phyloP scores from a whole-genome alignment of 1,140 invertebrate genomes.

The Drosophila rhopaloa region DNA sequence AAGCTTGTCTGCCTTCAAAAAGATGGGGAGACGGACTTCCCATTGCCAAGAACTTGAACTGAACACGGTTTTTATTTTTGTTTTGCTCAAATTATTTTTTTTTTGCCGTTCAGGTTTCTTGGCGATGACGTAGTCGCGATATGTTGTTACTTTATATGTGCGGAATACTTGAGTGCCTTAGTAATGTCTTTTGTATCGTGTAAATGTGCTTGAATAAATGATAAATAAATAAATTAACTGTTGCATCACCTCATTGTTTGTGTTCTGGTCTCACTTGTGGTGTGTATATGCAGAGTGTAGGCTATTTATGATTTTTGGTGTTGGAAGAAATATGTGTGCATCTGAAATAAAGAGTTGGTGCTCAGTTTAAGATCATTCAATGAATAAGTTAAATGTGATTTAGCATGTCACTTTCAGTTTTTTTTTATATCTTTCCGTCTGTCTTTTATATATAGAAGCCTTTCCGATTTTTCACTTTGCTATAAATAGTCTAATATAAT shows the following conservation, averaged over 20 bases:
- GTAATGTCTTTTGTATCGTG: slow-evolving; percentile 3
- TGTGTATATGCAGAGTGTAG: slow-evolving; percentile 12
- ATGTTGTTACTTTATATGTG: slow-evolving; percentile 25
- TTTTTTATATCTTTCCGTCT: neutral
- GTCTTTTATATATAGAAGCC: neutral
- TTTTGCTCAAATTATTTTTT: slow-evolving; percentile 32
- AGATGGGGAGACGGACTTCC: slow-evolving; percentile 21
- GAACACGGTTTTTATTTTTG: slow-evolving; percentile 39
- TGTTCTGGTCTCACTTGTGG: slow-evolving; percentile 9
- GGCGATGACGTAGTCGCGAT: slow-evolving; percentile 65
- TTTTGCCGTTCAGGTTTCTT: slow-evolving; percentile 34
- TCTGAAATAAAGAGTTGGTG: slow-evolving; percentile 45
- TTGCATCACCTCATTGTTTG: slow-evolving; percentile 49
- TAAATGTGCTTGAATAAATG: slow-evolving; percentile 39
- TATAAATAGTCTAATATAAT: slow-evolving; percentile 20
- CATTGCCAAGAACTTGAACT: slow-evolving; percentile 79
- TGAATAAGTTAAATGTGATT: slow-evolving; percentile 32
- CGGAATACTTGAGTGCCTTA: slow-evolving; percentile 24
- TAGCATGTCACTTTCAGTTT: neutral
- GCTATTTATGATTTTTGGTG: slow-evolving; percentile 10
- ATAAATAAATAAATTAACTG: slow-evolving; percentile 54
- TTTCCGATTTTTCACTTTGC: neutral
- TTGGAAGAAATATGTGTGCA: slow-evolving; percentile 34
- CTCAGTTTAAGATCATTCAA: slow-evolving; percentile 27
- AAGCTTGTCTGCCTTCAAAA: slow-evolving; percentile 58